Percentiles rank a stretch among this genome's conserved stretches.
Conservation (phyloP, 2,888 invertebrate genomes). For the Cerastoderma edule region DNA sequence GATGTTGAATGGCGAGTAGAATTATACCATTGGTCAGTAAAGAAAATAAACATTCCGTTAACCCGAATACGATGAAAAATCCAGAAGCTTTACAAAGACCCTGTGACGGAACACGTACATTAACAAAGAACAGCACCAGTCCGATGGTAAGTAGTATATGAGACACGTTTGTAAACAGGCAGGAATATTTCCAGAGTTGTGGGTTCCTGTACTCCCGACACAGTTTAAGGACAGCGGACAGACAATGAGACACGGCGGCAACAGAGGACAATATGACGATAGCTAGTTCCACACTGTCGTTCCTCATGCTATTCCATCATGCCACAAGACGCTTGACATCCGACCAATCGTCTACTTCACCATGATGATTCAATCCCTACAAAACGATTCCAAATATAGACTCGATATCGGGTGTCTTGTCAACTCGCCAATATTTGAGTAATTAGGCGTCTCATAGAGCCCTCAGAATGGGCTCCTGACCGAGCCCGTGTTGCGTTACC, state of each 20-base stretch:
- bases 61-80: slow-evolving; percentile 71
- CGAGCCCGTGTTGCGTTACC: background rate
- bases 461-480: background rate
- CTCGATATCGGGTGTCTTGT: slow-evolving; percentile 6
- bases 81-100: slow-evolving; percentile 63
- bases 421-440: background rate
- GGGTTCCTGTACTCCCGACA: slow-evolving; percentile 69
- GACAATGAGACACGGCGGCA: slow-evolving; percentile 60
- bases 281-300: slow-evolving; percentile 44
- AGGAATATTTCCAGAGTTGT: slow-evolving; percentile 73
- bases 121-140: slow-evolving; percentile 61
- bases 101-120: slow-evolving; percentile 36
- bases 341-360: background rate
- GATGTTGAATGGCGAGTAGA: slow-evolving; percentile 72
- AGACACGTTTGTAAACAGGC: slow-evolving; percentile 67
- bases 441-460: background rate
- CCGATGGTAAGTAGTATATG: slow-evolving; percentile 65
- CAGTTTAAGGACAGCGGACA: slow-evolving; percentile 65
- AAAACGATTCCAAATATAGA: background rate
- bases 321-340: background rate
- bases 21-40: slow-evolving; percentile 68
- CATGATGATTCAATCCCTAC: background rate
- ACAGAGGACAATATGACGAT: slow-evolving; percentile 57
- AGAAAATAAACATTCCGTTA: slow-evolving; percentile 68
- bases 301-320: slow-evolving; percentile 43